Base-by-base conservation (phyloP, 2,888 invertebrate genomes). In the Microctonus brassicae region DNA sequence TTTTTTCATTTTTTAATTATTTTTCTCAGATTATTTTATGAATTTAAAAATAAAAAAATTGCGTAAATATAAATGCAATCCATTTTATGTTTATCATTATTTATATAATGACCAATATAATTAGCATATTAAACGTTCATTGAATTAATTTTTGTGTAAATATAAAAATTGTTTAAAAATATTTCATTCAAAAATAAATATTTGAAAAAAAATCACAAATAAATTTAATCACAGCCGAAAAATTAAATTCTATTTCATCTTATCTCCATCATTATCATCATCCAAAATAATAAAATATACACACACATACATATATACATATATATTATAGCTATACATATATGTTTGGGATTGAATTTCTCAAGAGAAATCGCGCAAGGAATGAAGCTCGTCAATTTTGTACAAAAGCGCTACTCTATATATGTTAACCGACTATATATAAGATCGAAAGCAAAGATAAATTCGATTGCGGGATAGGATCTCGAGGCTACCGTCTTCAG, bases 371-470 rank as follows among this genome's bases (percentile, higher is more conserved):
- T 66, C 36, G 61, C 26, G 36, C 29, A 26, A 52, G 22, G 36
- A 39, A 66, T 34, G 13, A 47, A 68, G 34, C 47, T 53, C 60
- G 68, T 70, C 55, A 60, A 69, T 63, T 70, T 73, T 60, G 47
- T 47, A 66, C 55, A n/a, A 61, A 60, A 17, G 63, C 67, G 29
- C 33, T 29, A n/a, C 22, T 68, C 24, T n/a, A n/a, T 22, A 39
- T 64, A 62, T 36, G 60, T 29, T 53, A 74, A 70, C 70, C 70
- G 17, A 47, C 47, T 47, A 47, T 47, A 47, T n/a, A 47, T 47
- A 47, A 69, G 76, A 76, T 76, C 73, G 72, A 76, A 72, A 73
- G 72, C 74, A 62, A 42, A 52, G 76, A 76, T 76, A 75, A 75
- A 61, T 52, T 39, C 17, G 47, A 64, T 58, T n/a, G 55, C 39